A percentile compares a stretch with the other conserved stretches of the same genome.
phyloP scores from a whole-genome alignment of 2,113 vertebrate species.

The Cheirogaleus medius region DNA sequence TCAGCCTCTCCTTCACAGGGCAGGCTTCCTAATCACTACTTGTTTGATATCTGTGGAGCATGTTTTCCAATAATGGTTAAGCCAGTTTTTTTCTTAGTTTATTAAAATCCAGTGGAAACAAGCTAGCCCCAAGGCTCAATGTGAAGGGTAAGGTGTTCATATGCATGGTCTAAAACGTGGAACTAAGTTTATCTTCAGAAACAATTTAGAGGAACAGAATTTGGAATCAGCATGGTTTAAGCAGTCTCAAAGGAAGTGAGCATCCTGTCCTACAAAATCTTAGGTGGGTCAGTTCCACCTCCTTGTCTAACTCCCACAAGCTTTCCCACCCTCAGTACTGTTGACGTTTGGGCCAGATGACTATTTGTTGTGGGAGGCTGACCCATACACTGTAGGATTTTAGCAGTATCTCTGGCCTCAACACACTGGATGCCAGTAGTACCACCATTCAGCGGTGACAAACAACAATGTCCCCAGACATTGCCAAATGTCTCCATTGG shows the following conservation, averaged over 20 bases:
- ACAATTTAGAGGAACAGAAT: fast-evolving
- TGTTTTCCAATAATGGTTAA: background rate
- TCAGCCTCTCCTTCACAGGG: background rate
- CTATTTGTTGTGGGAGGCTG: too few species aligned
- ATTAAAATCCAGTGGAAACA: conserved; percentile 3
- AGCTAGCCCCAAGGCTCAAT: background rate
- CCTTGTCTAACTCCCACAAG: fast-evolving
- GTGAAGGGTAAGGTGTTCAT: background rate
- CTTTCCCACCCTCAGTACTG: background rate
- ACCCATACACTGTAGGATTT: fast-evolving
- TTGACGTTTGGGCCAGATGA: fast-evolving
- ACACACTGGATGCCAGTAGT: too few species aligned
- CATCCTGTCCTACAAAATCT: fast-evolving
- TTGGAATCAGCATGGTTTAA: background rate
- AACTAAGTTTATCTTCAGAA: background rate
- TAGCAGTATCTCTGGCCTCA: fast-evolving
- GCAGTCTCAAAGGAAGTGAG: background rate
- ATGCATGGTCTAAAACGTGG: background rate
- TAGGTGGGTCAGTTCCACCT: fast-evolving
- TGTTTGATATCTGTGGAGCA: background rate
- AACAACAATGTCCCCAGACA: background rate
- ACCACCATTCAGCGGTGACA: fast-evolving
- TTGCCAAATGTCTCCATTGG: background rate
- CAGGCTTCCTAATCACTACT: background rate
- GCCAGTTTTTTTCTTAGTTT: background rate